Evolutionary conservation across 2,797 vertebrate species (phyloP).

Genomic region (Falco rusticolus): DNA sequence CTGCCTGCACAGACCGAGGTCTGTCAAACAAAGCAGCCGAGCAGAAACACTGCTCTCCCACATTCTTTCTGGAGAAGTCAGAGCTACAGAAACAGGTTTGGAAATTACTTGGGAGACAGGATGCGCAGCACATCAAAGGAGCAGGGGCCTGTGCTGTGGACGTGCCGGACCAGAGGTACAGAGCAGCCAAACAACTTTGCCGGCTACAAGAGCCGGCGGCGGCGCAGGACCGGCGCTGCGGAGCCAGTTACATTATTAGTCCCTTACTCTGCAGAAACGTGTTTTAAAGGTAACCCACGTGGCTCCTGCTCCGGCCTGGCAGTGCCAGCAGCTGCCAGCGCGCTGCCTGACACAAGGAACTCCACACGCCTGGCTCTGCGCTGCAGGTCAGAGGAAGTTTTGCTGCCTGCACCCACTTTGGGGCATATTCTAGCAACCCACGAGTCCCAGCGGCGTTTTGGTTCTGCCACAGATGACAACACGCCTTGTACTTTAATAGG

Average conservation of each 20-base stretch:
- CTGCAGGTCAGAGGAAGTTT: background rate
- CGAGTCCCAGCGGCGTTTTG: background rate
- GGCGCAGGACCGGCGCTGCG: background rate
- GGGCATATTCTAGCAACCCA: background rate
- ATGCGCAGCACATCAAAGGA: background rate
- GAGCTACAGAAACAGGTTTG: conserved; percentile 2
- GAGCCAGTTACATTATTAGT: background rate
- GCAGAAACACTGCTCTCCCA: background rate
- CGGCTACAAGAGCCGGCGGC: background rate
- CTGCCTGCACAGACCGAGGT: background rate
- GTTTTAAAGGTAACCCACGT: background rate
- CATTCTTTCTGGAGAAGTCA: background rate
- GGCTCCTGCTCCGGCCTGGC: background rate
- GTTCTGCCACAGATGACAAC: background rate
- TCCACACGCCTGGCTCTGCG: accelerated
- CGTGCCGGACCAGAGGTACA: background rate
- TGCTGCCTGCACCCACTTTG: background rate
- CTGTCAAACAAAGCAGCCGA: background rate
- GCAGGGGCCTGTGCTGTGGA: background rate
- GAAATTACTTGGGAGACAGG: background rate
- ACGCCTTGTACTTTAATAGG: background rate
- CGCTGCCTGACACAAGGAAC: background rate
- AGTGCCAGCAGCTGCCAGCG: background rate
- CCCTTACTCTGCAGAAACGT: background rate
- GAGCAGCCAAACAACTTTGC: too few species aligned